Base-by-base conservation (phyloP, 2,113 vertebrate genomes). In the Alexandromys fortis region DNA sequence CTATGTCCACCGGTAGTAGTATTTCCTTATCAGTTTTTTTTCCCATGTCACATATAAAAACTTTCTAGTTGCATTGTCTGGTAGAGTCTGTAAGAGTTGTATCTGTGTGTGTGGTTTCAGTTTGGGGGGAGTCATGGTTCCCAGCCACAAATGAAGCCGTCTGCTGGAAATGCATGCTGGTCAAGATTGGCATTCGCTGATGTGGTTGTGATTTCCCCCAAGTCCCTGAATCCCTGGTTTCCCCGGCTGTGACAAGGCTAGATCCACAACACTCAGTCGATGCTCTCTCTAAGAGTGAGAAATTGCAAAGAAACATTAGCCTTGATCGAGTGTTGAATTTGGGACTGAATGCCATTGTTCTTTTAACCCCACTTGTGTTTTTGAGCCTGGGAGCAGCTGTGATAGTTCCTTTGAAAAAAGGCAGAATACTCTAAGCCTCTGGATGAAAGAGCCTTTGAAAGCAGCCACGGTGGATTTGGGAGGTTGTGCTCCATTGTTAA, bases 331-430 rank as follows among this genome's bases (percentile, higher is more conserved):
- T 78, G 86, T 4, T 28, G 42, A 6, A 70, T 73, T 95, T 16
- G 83, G 68, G 68, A 65, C 73, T 97, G 42, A 61, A 67, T 4
- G 47, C 30, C 86, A 88, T 47, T 75, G 47, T 89, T 93, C 91
- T 95, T 76, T 61, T 87, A 76, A 95, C 63, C 58, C 49, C 1
- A 42, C 42, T 90, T 75, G 78, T 89, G 93, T 85, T 93, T 70
- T 11, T 85, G 72, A 95, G 86, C 78, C 77, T 38, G 17, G 61
- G 68, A 97, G 89, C 90, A 63, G 96, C 89, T 92, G 93, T 96
- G 94, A 81, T 94, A 47, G n/a, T 96, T 79, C 76, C 87, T 97
- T 63, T 95, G 93, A 96, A 90, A 82, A 78, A 45, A 90, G 79
- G 79, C 45, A 90, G 86, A 86, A 49, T 76, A n/a, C 55, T 76